Base-by-base conservation (phyloP, 1,140 invertebrate species). In the Trichonephila clavipes region DNA sequence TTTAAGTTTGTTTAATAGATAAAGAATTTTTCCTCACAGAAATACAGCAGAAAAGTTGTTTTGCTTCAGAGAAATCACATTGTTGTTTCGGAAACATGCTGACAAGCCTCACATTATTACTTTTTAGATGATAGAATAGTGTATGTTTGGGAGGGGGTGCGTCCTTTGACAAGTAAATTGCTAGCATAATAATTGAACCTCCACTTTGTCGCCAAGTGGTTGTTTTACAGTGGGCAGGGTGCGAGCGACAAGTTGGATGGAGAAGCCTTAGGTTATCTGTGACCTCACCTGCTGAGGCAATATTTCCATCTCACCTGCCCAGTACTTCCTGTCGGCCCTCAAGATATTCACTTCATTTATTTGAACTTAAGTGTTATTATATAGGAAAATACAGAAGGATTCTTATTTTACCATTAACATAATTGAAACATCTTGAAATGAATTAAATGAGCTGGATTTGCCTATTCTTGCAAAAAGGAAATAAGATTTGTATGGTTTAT, bases 121-220 rank as follows among this genome's bases (percentile, higher is more conserved):
- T 77, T 14, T 18, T 16, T 19, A 77, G 18, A 34, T 34, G 34
- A 77, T 77, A 51, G 34, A 44, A 69, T 24, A 4, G 64, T 8
- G 4, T 40, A 40, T 40, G 1, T 40, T 40, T 40, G 19, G 7
- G 64, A 1, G 6, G 12, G 81, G 51, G 58, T 24, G 28, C 14
- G 21, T 40, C 34, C n/a, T n/a, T 51, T 92, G 91, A 92, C 91
- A 87, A 87, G 91, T 24, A 87, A 92, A 92, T 92, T 77, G 66
- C 28, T 16, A 6, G 82, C 3, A 7, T 83, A 61, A 51, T 87
- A 87, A 72, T 69, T 21, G 58, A 12, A 61, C 64, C 24, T 59
- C 82, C 28, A 19, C 82, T 51, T 89, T 89, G 83, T 85, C 83
- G 83, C 83, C 83, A 28, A 18, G 21, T 72, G 8, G 81, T 24